A percentile compares a stretch with the other conserved stretches of the same genome.
Evolutionary conservation across 2,797 vertebrate species (phyloP).

Genomic region (Champsocephalus gunnari): DNA sequence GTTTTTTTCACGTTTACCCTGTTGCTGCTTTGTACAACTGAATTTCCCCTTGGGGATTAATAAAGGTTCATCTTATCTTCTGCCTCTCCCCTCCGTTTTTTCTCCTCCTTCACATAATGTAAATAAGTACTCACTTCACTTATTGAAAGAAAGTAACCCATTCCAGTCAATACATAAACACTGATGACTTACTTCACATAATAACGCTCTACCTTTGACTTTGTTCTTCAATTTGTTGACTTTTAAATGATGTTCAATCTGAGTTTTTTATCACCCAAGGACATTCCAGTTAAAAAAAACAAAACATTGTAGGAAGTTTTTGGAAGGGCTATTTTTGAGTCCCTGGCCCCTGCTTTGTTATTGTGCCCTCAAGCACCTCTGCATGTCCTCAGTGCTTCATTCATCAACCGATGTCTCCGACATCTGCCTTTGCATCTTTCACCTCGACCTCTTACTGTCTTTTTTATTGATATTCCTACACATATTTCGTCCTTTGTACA

Average conservation of each 20-base stretch:
- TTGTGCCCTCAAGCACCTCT: constrained; percentile 10
- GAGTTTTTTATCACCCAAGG: not conserved
- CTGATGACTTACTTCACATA: not conserved
- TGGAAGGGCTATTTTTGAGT: constrained; percentile 25
- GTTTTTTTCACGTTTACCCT: too few species aligned
- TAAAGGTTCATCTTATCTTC: too few species aligned
- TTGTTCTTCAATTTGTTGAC: constrained; percentile 1
- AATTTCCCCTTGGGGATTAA: too few species aligned
- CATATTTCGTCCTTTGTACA: too few species aligned
- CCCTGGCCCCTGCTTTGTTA: constrained; percentile 3
- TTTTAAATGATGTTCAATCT: not conserved
- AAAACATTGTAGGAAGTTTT: constrained; percentile 1
- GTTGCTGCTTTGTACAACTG: too few species aligned
- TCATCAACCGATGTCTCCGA: constrained; percentile 18
- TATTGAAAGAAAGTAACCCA: not conserved
- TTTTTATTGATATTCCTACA: too few species aligned
- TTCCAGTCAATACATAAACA: not conserved
- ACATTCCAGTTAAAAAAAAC: not conserved
- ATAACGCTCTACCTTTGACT: too few species aligned
- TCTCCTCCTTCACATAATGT: not conserved
- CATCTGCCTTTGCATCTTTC: not conserved
- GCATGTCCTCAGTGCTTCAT: constrained; percentile 15
- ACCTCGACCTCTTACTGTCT: not conserved
- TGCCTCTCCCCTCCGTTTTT: not conserved
- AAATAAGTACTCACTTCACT: not conserved